Base-by-base conservation (phyloP, 1,140 invertebrate genomes). In the Pogonognathellus flavescens region DNA sequence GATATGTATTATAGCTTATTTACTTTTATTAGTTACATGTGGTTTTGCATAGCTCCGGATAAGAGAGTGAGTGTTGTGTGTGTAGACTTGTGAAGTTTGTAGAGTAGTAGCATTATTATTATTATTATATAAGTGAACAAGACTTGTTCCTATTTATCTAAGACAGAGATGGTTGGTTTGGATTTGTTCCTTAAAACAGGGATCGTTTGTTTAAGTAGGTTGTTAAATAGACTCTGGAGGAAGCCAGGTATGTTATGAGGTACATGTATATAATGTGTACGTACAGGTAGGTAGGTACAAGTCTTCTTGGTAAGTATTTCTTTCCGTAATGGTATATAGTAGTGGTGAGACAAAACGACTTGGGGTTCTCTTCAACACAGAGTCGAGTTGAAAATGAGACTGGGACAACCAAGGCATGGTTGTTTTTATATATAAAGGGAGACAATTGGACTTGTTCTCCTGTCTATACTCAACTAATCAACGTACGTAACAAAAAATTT, bases 101-200 rank as follows among this genome's bases (percentile, higher is more conserved):
- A 6, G 31, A 41, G 31, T 41, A 41, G 62, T 66, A 14, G 62
- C 25, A 25, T 66, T 10, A 66, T 20, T 66, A 66, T 25, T 66
- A 66, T 41, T 66, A 66, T 66, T 66, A 66, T 66, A 66, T 41
- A 66, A 66, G 62, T 66, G 62, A 66, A 66, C 62, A 66, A 76
- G 25, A 76, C 70, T 76, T 76, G 70, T 76, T 76, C 16, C 70
- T 31, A 76, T 76, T 76, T 76, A 76, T 76, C 70, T 76, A 76
- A 9, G 41, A 76, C 70, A 76, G 41, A 76, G 31, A 76, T 76
- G 41, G 70, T 31, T 76, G 70, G 70, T 76, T 76, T 76, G 70
- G 70, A 76, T 76, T 50, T 41, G 70, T 76, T 76, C 70, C 70
- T 76, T 41, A 76, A 76, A 76, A 76, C 70, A 76, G 70, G 49